Conservation (phyloP, 2,888 invertebrate genomes). For the Xestoiulus laeticollis region DNA sequence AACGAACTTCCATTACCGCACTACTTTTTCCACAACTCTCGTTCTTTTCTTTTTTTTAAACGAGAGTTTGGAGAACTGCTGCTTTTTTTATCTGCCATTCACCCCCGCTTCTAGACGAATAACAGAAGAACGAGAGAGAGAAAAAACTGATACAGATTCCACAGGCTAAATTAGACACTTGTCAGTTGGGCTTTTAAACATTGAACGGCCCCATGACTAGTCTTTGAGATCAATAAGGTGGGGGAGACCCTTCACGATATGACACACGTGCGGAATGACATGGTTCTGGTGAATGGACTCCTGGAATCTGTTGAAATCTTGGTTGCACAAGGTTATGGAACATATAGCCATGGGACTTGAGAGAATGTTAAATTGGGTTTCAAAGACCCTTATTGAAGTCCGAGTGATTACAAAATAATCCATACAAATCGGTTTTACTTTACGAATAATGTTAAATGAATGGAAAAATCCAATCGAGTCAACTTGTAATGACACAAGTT, state of each 20-base stretch:
- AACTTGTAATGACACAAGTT: no score
- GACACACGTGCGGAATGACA: neutral
- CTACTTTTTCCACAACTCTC: slow-evolving; percentile 24
- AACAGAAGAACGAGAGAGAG: neutral
- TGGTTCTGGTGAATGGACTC: neutral
- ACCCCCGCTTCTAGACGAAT: slow-evolving; percentile 47
- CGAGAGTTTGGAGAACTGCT: neutral
- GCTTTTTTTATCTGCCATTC: slow-evolving; percentile 52
- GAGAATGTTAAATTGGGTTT: no score
- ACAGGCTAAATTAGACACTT: neutral
- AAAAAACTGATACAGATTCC: slow-evolving; percentile 36
- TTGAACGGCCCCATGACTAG: neutral
- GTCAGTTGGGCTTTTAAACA: neutral
- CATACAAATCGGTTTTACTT: no score
- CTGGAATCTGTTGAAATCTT: neutral
- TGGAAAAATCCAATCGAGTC: no score
- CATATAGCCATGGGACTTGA: no score
- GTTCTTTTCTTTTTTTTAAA: neutral
- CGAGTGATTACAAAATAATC: no score
- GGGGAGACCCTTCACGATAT: neutral
- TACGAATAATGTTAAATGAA: no score
- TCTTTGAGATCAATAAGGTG: neutral
- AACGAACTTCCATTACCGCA: slow-evolving; percentile 42
- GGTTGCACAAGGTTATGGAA: neutral
- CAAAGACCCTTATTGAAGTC: no score